Evolutionary conservation across 1,140 invertebrate species (phyloP).

Genomic region (Elymnias hypermnestra): DNA sequence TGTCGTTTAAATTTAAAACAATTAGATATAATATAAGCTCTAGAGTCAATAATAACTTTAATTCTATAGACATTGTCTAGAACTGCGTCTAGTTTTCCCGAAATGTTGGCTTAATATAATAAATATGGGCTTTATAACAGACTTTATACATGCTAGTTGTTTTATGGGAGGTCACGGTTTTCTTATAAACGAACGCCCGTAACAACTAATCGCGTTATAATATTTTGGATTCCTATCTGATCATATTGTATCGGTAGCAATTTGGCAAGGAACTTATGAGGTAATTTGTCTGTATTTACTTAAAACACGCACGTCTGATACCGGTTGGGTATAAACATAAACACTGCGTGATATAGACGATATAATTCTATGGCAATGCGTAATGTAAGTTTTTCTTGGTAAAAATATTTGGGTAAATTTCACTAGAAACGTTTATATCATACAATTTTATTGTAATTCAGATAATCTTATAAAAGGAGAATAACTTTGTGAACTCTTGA

Average conservation of each 20-base stretch:
- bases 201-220: not conserved
- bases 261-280: constrained; percentile 14
- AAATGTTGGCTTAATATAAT: too few species aligned
- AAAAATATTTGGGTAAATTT: constrained; percentile 14
- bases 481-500: too few species aligned
- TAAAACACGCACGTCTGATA: constrained; percentile 23
- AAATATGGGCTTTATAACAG: too few species aligned
- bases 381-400: constrained; percentile 2
- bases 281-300: constrained; percentile 22
- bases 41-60: too few species aligned
- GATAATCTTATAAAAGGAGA: too few species aligned
- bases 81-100: too few species aligned
- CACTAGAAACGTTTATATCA: not conserved
- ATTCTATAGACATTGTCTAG: too few species aligned
- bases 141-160: too few species aligned
- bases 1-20: too few species aligned
- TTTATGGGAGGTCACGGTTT: not conserved
- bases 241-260: constrained; percentile 14
- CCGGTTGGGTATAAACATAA: constrained; percentile 18
- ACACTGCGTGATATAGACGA: constrained; percentile 1
- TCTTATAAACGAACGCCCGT: not conserved
- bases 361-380: constrained; percentile 1
- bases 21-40: too few species aligned
- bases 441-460: too few species aligned
- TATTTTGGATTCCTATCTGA: not conserved